phyloP scores from a whole-genome alignment of 2,113 vertebrate species.

The Ageneiosus marmoratus region DNA sequence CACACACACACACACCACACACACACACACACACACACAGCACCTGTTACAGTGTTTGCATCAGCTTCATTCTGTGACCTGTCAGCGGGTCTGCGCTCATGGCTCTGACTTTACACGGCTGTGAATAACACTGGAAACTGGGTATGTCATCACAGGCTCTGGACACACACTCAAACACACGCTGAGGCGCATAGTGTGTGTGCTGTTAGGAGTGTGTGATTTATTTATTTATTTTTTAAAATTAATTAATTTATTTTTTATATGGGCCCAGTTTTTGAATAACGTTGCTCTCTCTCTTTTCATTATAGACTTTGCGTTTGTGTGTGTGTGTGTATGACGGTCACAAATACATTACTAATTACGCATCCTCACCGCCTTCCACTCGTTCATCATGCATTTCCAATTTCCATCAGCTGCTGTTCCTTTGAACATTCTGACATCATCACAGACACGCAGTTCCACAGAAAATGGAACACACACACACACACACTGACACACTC shows the following conservation, averaged over 20 bases:
- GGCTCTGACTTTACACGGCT: background rate
- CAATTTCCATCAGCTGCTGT: slow-evolving; percentile 16
- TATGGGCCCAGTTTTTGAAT: background rate
- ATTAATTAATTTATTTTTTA: too few species aligned
- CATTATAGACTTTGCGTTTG: too few species aligned
- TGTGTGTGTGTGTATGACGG: background rate
- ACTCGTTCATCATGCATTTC: slow-evolving; percentile 2
- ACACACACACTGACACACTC: background rate
- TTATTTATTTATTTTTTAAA: too few species aligned
- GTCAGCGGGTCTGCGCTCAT: slow-evolving; percentile 12
- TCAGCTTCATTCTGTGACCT: slow-evolving; percentile 24
- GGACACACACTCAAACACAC: background rate
- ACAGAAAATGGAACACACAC: background rate
- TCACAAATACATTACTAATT: slow-evolving; percentile 9
- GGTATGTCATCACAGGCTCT: background rate
- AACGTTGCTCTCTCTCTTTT: background rate
- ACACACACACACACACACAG: background rate
- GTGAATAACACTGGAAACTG: slow-evolving; percentile 4
- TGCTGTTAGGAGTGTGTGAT: background rate
- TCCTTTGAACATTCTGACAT: slow-evolving; percentile 4
- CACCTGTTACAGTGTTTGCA: background rate
- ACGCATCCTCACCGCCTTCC: background rate
- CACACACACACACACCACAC: background rate
- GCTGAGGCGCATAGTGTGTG: background rate
- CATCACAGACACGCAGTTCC: background rate